Percentiles rank a stretch among this genome's conserved stretches.
Conservation (phyloP, 2,888 invertebrate genomes). For the Caenorhabditis sp. region DNA sequence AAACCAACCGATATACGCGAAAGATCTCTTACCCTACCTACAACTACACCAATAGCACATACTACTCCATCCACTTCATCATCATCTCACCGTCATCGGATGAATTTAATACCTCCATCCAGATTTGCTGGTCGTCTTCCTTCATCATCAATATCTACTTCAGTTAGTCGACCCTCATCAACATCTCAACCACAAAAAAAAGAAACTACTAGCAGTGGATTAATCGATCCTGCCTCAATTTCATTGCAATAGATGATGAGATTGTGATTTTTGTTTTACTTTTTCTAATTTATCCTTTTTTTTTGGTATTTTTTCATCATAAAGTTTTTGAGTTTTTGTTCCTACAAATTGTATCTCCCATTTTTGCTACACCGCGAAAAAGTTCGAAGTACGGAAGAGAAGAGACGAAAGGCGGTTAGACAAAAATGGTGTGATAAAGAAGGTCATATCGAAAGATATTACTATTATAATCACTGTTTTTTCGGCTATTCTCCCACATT, state of each 20-base stretch:
- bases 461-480: background rate
- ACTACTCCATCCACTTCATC: background rate
- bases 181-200: background rate
- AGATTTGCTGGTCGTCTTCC: background rate
- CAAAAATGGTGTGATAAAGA: background rate
- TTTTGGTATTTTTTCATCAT: background rate
- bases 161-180: background rate
- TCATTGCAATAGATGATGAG: conserved; percentile 16
- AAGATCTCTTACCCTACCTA: conserved; percentile 4
- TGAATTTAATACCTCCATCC: background rate
- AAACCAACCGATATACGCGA: conserved; percentile 21
- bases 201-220: conserved; percentile 6
- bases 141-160: background rate
- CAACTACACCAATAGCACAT: background rate
- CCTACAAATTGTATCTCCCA: background rate
- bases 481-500: background rate
- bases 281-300: background rate
- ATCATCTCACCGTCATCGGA: background rate
- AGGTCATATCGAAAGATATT: background rate
- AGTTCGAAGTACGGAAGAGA: background rate
- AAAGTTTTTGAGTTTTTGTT: background rate
- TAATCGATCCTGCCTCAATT: conserved; percentile 39
- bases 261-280: background rate
- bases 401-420: background rate
- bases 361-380: conserved; percentile 24